Base-by-base conservation (phyloP, 1,140 invertebrate genomes). In the Pachypsylla venusta region DNA sequence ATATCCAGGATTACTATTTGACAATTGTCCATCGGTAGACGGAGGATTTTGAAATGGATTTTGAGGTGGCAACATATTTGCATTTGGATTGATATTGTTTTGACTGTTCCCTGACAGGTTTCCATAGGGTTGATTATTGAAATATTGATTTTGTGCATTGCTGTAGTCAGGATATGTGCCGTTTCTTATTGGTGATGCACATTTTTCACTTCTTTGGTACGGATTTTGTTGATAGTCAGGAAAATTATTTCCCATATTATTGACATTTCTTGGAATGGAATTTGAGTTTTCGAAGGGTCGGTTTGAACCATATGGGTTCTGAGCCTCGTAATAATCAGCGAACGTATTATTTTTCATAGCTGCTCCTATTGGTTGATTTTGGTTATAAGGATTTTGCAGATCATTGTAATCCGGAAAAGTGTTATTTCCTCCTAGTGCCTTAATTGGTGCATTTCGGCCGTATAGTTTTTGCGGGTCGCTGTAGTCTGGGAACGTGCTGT, bases 161-260 rank as follows among this genome's bases (percentile, higher is more conserved):
- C 22, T 48, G 42, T 48, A 48, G 42, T 48, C 42, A 5, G 42
- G 42, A 48, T 19, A 48, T 10, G 42, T 48, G n/a, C 16, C 42
- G 22, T 48, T 48, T 5, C n/a, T 19, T 4, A 3, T 4, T 4
- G 42, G 42, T 5, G 4, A 5, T 3, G 7, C 16, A 48, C 22
- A 19, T 10, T 19, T 48, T 48, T 48, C n/a, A 48, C 22, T 48
- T 48, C n/a, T 5, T 4, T 3, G n/a, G 22, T 48, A 48, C 5
- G 42, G 42, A 48, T 48, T 48, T 48, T 48, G 42, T 3, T 4
- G 4, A 48, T 48, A n/a, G 16, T 48, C 42, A 19, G 16, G 42
- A 19, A 48, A 48, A 19, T 48, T 48, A 19, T 48, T 48, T 10
- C 42, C 42, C 42, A 48, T 48, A n/a, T n/a, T n/a, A n/a, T n/a